Percentiles rank a stretch among this genome's conserved stretches.
These are phyloP conservation scores for Drosophila bocqueti DNA, from an alignment of 1,140 invertebrate species.

Conservation along the genomic window DNA sequence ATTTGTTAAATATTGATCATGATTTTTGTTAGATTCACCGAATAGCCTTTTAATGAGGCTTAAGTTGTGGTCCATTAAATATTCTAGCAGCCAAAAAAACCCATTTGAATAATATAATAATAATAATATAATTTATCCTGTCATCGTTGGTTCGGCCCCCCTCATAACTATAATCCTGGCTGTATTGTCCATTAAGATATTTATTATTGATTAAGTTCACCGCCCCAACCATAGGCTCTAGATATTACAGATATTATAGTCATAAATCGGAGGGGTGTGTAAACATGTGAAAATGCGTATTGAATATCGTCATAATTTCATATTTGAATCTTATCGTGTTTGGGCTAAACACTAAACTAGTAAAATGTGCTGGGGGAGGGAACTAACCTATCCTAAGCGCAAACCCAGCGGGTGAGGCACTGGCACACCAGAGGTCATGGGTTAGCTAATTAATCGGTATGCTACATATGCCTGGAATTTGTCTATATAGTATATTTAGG, in stretches of 20 bases:
- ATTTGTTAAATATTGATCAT: not conserved
- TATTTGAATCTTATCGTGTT: constrained; percentile 35
- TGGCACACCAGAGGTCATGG: not conserved
- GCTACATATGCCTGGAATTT: constrained; percentile 1
- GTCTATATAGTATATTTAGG: not conserved
- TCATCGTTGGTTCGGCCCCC: not conserved
- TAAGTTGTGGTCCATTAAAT: not conserved
- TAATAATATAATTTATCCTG: not conserved
- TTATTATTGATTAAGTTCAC: constrained; percentile 29
- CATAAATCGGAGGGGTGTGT: constrained; percentile 29
- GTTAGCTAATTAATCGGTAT: constrained; percentile 33
- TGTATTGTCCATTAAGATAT: constrained; percentile 14
- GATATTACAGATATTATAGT: constrained; percentile 26
- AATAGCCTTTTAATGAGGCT: not conserved
- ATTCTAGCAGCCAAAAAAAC: not conserved
- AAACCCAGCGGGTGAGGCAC: constrained; percentile 7
- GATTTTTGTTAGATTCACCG: not conserved
- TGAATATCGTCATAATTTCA: constrained; percentile 40
- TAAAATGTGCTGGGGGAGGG: not conserved
- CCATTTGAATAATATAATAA: not conserved
- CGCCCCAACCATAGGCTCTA: constrained; percentile 6
- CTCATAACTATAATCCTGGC: not conserved
- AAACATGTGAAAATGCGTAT: constrained; percentile 39
- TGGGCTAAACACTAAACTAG: constrained; percentile 2
- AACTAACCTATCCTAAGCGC: constrained; percentile 59